Percentiles rank a stretch among this genome's conserved stretches.
phyloP scores from a whole-genome alignment of 2,888 invertebrate genomes.

The Eupithecia centaureata region DNA sequence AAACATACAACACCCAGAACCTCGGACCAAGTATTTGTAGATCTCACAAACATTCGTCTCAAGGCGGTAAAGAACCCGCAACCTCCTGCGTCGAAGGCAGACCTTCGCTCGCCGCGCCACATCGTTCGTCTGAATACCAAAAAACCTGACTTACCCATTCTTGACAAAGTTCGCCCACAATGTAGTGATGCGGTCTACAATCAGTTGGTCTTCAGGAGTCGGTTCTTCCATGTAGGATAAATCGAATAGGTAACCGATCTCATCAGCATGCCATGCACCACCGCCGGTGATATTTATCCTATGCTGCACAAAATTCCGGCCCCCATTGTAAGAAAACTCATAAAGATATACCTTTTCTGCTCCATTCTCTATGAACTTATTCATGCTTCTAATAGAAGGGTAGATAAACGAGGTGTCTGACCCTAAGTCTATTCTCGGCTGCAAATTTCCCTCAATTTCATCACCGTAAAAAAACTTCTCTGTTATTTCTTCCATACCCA shows the following conservation, averaged over 20 bases:
- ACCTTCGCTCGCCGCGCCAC: too few species aligned
- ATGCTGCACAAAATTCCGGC: constrained; percentile 53
- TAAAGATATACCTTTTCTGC: constrained; percentile 52
- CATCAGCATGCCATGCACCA: constrained; percentile 54
- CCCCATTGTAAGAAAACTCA: constrained; percentile 61
- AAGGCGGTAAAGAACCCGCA: too few species aligned
- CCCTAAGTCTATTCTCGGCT: constrained; percentile 41
- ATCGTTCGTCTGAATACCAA: too few species aligned
- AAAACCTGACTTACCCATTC: not conserved
- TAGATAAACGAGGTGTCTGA: constrained; percentile 6
- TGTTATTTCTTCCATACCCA: constrained; percentile 5
- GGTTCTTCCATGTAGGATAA: constrained; percentile 46
- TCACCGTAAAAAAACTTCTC: constrained; percentile 25
- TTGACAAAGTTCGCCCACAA: constrained; percentile 29
- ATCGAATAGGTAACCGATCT: constrained; percentile 58
- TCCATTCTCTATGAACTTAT: constrained; percentile 1
- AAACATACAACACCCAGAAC: too few species aligned
- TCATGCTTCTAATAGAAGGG: constrained; percentile 1
- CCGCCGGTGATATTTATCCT: constrained; percentile 38
- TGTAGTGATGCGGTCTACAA: constrained; percentile 54
- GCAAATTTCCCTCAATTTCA: constrained; percentile 52
- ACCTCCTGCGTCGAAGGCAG: too few species aligned
- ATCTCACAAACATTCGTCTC: too few species aligned
- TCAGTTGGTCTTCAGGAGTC: constrained; percentile 48
- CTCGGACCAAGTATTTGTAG: too few species aligned